These are phyloP conservation scores for Trichomycterus rosablanca DNA, from an alignment of 2,113 vertebrate genomes.

Conservation along the genomic window DNA sequence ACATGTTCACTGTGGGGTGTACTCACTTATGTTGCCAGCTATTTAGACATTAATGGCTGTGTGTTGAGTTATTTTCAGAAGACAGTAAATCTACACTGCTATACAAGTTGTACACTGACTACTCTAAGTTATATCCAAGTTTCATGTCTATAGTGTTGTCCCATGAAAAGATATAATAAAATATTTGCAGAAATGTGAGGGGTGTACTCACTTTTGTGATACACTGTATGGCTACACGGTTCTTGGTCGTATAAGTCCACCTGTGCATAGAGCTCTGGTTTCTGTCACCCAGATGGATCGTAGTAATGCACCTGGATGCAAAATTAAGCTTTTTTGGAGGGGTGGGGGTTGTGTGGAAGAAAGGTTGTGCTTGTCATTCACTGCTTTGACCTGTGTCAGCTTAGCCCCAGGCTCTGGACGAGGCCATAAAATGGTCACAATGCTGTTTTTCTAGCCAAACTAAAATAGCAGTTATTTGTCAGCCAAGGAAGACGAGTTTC, in stretches of 20 bases:
- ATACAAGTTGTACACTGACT: no score
- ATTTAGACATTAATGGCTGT: no score
- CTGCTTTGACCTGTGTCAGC: constrained; percentile 30
- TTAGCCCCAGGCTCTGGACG: constrained; percentile 39
- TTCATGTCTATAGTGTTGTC: no score
- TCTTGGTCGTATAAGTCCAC: constrained; percentile 39
- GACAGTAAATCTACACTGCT: no score
- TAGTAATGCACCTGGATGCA: constrained; percentile 60
- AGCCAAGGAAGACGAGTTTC: constrained; percentile 52
- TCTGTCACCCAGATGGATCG: constrained; percentile 44
- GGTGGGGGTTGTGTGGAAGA: neutral
- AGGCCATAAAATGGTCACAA: constrained; percentile 62
- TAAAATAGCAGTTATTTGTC: constrained; percentile 63
- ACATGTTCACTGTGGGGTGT: no score
- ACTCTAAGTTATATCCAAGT: no score
- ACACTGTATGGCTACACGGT: no score
- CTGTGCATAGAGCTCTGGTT: constrained; percentile 33
- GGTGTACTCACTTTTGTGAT: no score
- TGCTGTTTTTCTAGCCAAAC: constrained; percentile 57
- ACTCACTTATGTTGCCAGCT: no score
- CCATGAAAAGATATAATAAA: no score
- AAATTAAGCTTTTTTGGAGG: constrained; percentile 49
- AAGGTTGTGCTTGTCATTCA: constrained; percentile 37
- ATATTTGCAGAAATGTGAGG: no score
- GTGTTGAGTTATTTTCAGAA: no score